Base-by-base conservation (phyloP, 2,888 invertebrate genomes). In the Cheilosia vulpina region DNA sequence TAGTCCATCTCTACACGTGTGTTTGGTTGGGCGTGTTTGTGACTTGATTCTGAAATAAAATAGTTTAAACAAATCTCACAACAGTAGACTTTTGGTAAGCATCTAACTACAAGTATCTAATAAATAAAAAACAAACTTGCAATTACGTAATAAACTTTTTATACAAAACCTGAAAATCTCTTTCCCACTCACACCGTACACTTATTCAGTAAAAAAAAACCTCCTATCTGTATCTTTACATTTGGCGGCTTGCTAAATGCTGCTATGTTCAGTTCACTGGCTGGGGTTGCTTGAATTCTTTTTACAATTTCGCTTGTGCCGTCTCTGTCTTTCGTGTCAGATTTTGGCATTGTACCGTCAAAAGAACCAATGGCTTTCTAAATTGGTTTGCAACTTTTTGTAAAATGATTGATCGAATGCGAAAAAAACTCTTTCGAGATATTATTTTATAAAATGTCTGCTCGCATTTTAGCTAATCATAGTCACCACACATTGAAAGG, bases 1-100 rank as follows among this genome's bases (percentile, higher is more conserved):
- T 68, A 83, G 83, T 83, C 68, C 57, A 68, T 83, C 71, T 83
- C 72, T 83, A 72, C 83, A 83, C 73, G 83, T 83, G 73, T 63
- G 73, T 83, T 63, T 27, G 68, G 24, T 38, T 63, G 79, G 83
- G 83, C 73, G 83, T 83, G 78, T 69, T 72, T 73, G 78, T 45
- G 69, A 41, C 52, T 45, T 31, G 27, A 60, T n/a, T 62, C 41
- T 72, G 38, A 47, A 55, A 34, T 43, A 66, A 77, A 62, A 57
- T 47, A 38, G 24, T 24, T 65, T 65, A 60, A 58, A 57, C 13
- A 58, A 41, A 45, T 27, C n/a, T 47, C 13, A 3, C 58, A 24
- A 19, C 50, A 21, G n/a, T 11, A 38, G 52, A 62, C n/a, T n/a
- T n/a, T 77, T 15, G 71, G 77, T 72, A 83, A 72, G 79, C 52